Evolutionary conservation across 2,113 vertebrate species (phyloP), one percentile per base, ranked within the genome.

Genomic region (Oryzias curvinotus): DNA sequence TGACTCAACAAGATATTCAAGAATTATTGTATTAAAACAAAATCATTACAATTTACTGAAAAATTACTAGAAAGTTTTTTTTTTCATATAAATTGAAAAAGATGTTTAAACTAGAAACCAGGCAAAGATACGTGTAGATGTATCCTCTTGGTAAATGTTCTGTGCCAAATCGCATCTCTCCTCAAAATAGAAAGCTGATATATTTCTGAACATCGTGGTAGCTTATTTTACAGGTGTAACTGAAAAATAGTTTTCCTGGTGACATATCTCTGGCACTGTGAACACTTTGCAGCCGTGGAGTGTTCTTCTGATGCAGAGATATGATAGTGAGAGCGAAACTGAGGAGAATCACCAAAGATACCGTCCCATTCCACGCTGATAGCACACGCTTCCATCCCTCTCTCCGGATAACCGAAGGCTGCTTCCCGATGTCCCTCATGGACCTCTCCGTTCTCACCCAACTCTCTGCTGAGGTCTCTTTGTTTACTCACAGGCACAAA

Each of bases 321-420:
- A 56, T 3, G 73, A 87, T 80, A 78, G 64, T 6, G 58, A 54
- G 56, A 21, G 50, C 55, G 64, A 73, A 79, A 73, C 76, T 72
- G 72, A 73, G 46, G 7, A 62, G 65, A 64, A 51, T 62, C 52
- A 57, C 47, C 42, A 57, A 69, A 79, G 61, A 83, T 76, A 86
- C 69, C 63, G 68, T 78, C 68, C 73, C 42, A 41, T 66, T 36
- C 55, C 16, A 7, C 18, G 18, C 36, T 78, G 64, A 80, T 71
- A 62, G 58, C 50, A 51, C 69, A 45, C 60, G 52, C 57, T 68
- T 73, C 36, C 62, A 69, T 57, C 56, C 54, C 52, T 62, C 56
- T 71, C 19, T 56, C 61, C 75, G 61, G 71, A 81, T 77, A 76
- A 70, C 61, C 59, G 0, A 5, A 61, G 55, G 53, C 62, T 56